Evolutionary conservation across 2,113 vertebrate genomes (phyloP).

Genomic region (Pterophyllum scalare): DNA sequence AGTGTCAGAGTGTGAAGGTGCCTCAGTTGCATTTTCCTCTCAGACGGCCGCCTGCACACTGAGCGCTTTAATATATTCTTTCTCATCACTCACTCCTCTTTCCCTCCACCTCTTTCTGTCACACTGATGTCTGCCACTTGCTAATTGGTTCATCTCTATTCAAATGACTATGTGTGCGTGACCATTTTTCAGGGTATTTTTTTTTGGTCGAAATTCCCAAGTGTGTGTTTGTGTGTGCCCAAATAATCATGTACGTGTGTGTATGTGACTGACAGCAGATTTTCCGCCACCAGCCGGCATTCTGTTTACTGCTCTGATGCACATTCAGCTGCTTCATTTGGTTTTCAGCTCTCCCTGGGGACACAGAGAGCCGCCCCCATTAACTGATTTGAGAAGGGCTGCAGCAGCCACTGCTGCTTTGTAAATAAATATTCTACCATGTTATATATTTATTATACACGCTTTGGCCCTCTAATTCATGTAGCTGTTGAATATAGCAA

Average conservation of each 20-base stretch:
- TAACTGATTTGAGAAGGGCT: slow-evolving; percentile 55
- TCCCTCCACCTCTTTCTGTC: slow-evolving; percentile 30
- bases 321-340: slow-evolving; percentile 63
- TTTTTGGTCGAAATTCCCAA: background rate
- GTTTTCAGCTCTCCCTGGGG: slow-evolving; percentile 53
- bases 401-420: slow-evolving; percentile 39
- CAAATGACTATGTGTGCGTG: slow-evolving; percentile 1
- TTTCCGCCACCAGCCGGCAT: slow-evolving; percentile 62
- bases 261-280: slow-evolving; percentile 65
- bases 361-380: slow-evolving; percentile 54
- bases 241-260: slow-evolving; percentile 12
- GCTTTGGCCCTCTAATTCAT: slow-evolving; percentile 1
- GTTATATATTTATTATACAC: slow-evolving; percentile 48
- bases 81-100: slow-evolving; percentile 13
- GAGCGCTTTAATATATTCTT: slow-evolving; percentile 48
- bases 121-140: slow-evolving; percentile 33
- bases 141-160: slow-evolving; percentile 69
- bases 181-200: background rate
- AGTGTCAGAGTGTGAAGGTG: slow-evolving; percentile 53
- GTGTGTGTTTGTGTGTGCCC: background rate
- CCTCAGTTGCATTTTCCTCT: slow-evolving; percentile 39
- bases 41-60: slow-evolving; percentile 10
- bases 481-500: background rate
- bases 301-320: slow-evolving; percentile 57
- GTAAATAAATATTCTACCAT: slow-evolving; percentile 42